These are phyloP conservation scores for Phyto melanocephala DNA, from an alignment of 2,888 invertebrate genomes.

Conservation along the genomic window DNA sequence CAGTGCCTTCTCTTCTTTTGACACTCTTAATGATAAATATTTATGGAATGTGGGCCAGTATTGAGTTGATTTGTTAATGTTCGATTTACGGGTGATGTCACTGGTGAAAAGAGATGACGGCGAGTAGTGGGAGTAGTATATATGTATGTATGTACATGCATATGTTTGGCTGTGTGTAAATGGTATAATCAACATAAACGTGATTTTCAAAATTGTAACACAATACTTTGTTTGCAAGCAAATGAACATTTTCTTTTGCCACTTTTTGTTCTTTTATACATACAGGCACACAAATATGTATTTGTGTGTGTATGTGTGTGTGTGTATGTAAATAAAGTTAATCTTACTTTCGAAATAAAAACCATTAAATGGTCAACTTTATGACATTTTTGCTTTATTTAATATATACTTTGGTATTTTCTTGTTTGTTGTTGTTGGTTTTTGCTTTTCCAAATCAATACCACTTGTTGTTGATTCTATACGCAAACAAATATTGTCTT, in stretches of 20 bases:
- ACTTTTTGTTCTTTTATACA: background rate
- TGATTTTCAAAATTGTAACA: conserved; percentile 48
- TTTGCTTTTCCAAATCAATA: conserved; percentile 19
- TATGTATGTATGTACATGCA: background rate
- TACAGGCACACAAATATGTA: background rate
- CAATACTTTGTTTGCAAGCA: conserved; percentile 3
- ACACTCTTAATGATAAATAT: background rate
- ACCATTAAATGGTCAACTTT: conserved; percentile 33
- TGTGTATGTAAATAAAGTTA: background rate
- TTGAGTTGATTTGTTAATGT: background rate
- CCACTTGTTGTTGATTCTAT: conserved; percentile 27
- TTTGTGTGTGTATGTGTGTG: background rate
- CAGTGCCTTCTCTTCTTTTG: background rate
- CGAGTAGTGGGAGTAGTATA: background rate
- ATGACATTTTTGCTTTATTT: conserved; percentile 19
- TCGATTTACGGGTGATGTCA: conserved; percentile 36
- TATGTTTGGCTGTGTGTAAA: background rate
- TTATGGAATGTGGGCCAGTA: conserved; percentile 4
- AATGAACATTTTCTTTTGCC: background rate
- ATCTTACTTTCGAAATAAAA: conserved; percentile 33
- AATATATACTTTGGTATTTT: no score
- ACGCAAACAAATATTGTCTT: conserved; percentile 5
- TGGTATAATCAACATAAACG: background rate
- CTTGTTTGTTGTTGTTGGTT: no score
- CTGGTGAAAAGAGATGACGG: background rate